Base-by-base conservation (phyloP, 2,797 vertebrate species). In the Remorina albescens region DNA sequence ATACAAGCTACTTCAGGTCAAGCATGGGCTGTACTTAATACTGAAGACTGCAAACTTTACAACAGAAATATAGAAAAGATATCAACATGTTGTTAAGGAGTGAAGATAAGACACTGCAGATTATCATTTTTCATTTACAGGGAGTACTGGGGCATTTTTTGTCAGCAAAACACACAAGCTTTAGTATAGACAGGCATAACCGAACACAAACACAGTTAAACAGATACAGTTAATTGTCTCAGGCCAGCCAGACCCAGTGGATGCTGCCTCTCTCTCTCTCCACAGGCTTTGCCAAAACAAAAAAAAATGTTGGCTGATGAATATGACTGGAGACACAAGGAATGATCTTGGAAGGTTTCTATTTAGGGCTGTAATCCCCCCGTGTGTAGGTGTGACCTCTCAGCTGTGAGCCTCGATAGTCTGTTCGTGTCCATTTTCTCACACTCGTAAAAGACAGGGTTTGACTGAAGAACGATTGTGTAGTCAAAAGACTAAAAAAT, bases 331-430 rank as follows among this genome's bases (percentile, higher is more conserved):
- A 81, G 76, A 81, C 72, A 55, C 30, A 19, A 26, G 56, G 66
- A 71, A 70, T 68, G 60, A 47, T 75, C 57, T 69, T 79, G 69
- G 54, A 70, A 42, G 30, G 49, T 80, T 71, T 76, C 65, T 70
- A 76, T 83, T 78, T 71, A 42, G 47, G 60, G 70, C 68, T 67
- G 21, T 42, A 75, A 70, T 75, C 67, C 82, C 59, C 66, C 37
- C 0, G 19, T 75, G 71, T 76, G 63, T 76, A 74, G 71, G 80
- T 76, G 73, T 53, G 69, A 74, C 73, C 80, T 36, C 57, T 76
- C 42, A 39, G 26, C 50, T 74, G 42, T 25, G n/a, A 53, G 58
- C 19, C 44, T 70, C 61, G 42, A 30, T 51, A 54, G 39, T 66
- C 39, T 23, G 19, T 46, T 30, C 0, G 57, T 42, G 67, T 70